Conservation (phyloP, 2,113 vertebrate species). For the Passer montanus region DNA sequence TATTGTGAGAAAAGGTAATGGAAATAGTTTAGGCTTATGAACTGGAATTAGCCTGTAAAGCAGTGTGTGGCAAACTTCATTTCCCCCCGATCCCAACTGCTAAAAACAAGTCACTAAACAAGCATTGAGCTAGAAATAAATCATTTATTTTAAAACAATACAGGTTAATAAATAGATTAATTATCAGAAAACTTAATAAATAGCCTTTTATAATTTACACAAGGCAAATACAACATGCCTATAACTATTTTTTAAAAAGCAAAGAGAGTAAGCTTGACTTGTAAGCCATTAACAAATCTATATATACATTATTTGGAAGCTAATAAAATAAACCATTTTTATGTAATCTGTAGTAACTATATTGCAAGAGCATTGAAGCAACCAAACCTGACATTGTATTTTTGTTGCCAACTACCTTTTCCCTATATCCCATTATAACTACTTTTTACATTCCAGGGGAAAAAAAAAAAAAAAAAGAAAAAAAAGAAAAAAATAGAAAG, state of each 20-base stretch:
- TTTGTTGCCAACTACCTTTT: conserved; percentile 38
- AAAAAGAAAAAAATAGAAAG: background rate
- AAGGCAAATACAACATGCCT: conserved; percentile 80
- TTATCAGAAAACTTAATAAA: conserved; percentile 81
- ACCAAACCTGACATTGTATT: conserved; percentile 37
- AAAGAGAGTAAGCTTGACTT: conserved; percentile 68
- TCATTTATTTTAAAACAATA: conserved; percentile 82
- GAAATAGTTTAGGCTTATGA: background rate
- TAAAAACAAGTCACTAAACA: conserved; percentile 12
- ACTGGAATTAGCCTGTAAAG: background rate
- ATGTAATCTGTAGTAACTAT: conserved; percentile 59
- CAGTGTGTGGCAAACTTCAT: background rate
- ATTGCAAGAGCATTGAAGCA: conserved; percentile 63
- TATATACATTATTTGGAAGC: conserved; percentile 62
- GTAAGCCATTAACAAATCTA: conserved; percentile 69
- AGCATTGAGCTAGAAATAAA: conserved; percentile 74
- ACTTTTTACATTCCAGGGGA: background rate
- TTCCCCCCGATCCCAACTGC: fast-evolving
- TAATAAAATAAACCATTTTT: conserved; percentile 69
- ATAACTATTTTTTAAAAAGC: conserved; percentile 73
- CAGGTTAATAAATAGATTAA: conserved; percentile 78
- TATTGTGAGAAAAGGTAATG: background rate
- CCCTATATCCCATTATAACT: conserved; percentile 22
- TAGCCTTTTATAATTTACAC: conserved; percentile 78
- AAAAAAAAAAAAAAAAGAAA: background rate